phyloP scores from a whole-genome alignment of 2,797 vertebrate species.

The Mormyrops boulengeri region DNA sequence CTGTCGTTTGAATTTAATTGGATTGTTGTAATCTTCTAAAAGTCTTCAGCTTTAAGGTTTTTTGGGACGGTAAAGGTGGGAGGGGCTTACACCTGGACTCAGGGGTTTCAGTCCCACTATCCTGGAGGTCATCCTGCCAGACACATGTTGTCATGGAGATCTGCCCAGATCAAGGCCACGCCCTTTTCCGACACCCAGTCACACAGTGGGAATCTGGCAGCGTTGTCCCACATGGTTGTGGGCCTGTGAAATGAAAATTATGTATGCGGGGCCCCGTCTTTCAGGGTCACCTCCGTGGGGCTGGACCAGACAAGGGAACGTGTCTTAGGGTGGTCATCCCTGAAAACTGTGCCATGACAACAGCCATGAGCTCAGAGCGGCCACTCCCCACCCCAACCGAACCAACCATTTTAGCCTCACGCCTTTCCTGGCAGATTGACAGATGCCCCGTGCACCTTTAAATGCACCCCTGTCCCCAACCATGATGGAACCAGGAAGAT shows the following conservation, averaged over 20 bases:
- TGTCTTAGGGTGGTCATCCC: not conserved
- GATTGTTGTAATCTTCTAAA: not conserved
- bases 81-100: not conserved
- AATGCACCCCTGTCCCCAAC: not conserved
- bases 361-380: not conserved
- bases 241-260: not conserved
- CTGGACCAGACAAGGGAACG: not conserved
- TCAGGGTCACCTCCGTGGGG: not conserved
- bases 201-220: not conserved
- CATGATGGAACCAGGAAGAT: not conserved
- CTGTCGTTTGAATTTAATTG: constrained; percentile 3
- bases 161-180: not conserved
- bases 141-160: not conserved
- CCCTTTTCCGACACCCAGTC: not conserved
- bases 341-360: not conserved
- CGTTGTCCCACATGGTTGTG: not conserved
- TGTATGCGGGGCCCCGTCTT: not conserved
- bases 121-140: not conserved
- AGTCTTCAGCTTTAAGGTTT: not conserved
- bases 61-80: not conserved
- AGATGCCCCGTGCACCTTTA: not conserved
- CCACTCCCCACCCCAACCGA: not conserved
- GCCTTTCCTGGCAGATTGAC: not conserved
- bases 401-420: not conserved
- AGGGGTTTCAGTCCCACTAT: not conserved